phyloP scores from a whole-genome alignment of 2,113 vertebrate species.

The Oenanthe melanoleuca region DNA sequence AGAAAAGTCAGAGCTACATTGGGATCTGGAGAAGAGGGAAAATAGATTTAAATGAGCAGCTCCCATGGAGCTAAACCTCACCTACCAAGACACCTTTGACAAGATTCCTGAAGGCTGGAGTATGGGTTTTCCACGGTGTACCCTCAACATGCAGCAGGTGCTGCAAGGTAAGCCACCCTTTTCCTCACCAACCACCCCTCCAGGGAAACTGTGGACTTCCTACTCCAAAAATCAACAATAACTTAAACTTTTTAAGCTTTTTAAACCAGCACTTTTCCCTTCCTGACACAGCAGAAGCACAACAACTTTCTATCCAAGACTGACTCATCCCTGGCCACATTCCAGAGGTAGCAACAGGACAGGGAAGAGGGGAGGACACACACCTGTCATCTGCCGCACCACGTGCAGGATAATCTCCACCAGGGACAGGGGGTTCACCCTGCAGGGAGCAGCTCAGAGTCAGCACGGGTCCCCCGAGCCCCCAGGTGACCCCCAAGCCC shows the following conservation, averaged over 20 bases:
- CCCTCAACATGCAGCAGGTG: neutral
- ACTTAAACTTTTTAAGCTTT: accelerated
- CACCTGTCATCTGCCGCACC: conserved; percentile 92
- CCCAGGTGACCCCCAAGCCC: neutral
- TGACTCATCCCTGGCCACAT: too few species aligned
- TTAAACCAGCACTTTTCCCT: neutral
- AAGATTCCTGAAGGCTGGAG: neutral
- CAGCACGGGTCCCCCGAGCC: neutral
- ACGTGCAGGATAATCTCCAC: conserved; percentile 96
- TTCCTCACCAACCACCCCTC: neutral
- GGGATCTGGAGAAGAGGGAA: conserved; percentile 78
- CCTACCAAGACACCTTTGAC: accelerated
- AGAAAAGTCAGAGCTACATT: conserved; percentile 91
- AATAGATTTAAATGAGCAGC: neutral
- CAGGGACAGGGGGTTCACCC: conserved; percentile 96
- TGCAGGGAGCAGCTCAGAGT: conserved; percentile 29
- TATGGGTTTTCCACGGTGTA: accelerated
- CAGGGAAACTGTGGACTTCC: accelerated
- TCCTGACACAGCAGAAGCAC: too few species aligned
- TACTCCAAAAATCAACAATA: accelerated
- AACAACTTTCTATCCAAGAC: accelerated
- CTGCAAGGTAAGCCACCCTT: neutral
- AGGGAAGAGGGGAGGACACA: neutral
- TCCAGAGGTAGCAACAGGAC: accelerated
- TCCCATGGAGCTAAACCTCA: accelerated